Conservation (phyloP, 2,888 invertebrate species). For the Stenchaetothrips biformis region DNA sequence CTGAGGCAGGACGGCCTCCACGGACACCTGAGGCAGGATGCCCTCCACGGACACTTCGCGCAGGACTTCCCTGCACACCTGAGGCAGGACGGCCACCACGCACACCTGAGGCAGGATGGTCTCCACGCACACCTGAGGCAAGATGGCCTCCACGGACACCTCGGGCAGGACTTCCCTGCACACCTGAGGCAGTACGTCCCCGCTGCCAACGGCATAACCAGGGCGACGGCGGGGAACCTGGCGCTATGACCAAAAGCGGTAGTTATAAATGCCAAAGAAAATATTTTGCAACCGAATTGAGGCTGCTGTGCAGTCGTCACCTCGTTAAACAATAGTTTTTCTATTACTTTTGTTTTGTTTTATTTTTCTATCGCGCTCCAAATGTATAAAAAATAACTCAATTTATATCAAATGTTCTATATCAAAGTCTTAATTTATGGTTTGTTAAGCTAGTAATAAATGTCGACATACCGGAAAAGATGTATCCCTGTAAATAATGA, state of each 20-base stretch:
- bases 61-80: not conserved
- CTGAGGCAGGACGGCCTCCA: not conserved
- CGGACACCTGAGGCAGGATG: too few species aligned
- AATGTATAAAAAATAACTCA: too few species aligned
- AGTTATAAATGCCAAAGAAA: not conserved
- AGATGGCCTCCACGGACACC: not conserved
- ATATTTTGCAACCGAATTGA: not conserved
- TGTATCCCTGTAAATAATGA: too few species aligned
- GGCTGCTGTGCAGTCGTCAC: not conserved
- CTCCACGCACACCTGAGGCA: not conserved
- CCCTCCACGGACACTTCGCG: not conserved
- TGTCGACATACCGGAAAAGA: too few species aligned
- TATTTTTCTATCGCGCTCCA: too few species aligned
- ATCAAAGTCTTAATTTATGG: too few species aligned
- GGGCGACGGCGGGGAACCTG: conserved; percentile 16
- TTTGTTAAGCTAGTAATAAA: too few species aligned
- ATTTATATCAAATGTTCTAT: too few species aligned
- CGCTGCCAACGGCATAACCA: conserved; percentile 3
- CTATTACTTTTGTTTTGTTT: not conserved
- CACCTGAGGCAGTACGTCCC: not conserved
- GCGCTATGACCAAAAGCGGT: not conserved
- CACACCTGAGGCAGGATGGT: too few species aligned
- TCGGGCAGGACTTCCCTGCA: too few species aligned
- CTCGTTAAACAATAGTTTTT: not conserved
- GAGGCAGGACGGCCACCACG: too few species aligned